phyloP scores from a whole-genome alignment of 2,113 vertebrate genomes.

The Ophiodon elongatus region DNA sequence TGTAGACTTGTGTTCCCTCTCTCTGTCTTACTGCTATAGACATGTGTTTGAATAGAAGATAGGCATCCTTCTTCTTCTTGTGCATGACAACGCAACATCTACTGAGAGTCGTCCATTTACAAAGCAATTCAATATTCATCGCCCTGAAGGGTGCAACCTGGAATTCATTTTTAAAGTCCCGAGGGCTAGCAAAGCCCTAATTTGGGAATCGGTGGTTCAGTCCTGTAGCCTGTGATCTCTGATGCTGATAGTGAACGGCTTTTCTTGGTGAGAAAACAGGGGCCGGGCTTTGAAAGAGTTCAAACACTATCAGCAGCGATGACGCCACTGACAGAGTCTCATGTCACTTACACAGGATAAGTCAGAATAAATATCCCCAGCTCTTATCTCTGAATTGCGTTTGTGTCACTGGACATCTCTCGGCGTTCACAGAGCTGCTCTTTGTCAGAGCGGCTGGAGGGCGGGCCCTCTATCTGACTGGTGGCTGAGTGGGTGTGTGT shows the following conservation, averaged over 20 bases:
- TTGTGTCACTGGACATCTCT: conserved; percentile 32
- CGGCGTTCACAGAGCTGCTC: conserved; percentile 31
- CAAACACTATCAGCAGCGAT: background rate
- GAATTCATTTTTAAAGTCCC: background rate
- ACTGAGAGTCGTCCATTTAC: background rate
- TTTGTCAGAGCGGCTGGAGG: conserved; percentile 54
- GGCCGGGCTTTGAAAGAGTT: background rate
- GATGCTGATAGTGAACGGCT: conserved; percentile 5
- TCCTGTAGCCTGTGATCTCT: conserved; percentile 13
- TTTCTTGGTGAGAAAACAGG: conserved; percentile 18
- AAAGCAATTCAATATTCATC: background rate
- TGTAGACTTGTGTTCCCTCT: too few relatives aligned
- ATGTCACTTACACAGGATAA: conserved; percentile 31
- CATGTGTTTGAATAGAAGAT: background rate
- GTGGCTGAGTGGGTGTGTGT: conserved; percentile 2
- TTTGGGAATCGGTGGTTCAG: background rate
- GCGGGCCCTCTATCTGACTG: conserved; percentile 27
- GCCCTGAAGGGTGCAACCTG: background rate
- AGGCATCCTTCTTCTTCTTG: background rate
- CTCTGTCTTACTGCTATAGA: background rate
- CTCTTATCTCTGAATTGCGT: conserved; percentile 50
- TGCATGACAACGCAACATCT: background rate
- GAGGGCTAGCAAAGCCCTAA: background rate
- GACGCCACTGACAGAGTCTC: conserved; percentile 9
- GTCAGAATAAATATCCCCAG: conserved; percentile 11